phyloP scores from a whole-genome alignment of 2,113 vertebrate species.

The Psophia crepitans region DNA sequence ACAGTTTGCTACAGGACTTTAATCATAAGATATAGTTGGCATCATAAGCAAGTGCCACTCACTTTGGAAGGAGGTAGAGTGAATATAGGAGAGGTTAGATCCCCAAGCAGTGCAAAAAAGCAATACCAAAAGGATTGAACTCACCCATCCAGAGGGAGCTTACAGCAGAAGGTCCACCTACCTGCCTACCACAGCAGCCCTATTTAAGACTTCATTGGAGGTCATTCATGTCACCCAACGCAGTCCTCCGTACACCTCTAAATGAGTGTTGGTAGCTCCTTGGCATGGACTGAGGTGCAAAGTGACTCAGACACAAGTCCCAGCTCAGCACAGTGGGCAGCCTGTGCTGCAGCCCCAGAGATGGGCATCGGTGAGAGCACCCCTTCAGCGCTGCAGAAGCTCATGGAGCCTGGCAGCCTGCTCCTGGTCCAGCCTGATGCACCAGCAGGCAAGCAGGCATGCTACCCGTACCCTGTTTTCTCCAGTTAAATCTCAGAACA shows the following conservation, averaged over 20 bases:
- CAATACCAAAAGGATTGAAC: not conserved
- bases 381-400: not conserved
- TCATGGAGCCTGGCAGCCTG: fast-evolving
- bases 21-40: not conserved
- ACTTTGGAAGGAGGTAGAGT: not conserved
- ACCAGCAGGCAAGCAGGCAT: not conserved
- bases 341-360: not conserved
- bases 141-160: not conserved
- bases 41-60: not conserved
- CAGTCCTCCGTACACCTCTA: not conserved
- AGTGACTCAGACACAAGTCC: not conserved
- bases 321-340: not conserved
- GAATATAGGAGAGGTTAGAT: not conserved
- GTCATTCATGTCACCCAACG: fast-evolving
- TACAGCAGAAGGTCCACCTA: not conserved
- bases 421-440: not conserved
- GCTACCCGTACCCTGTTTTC: not conserved
- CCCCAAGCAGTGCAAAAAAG: not conserved
- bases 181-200: not conserved
- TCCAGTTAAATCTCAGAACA: not conserved
- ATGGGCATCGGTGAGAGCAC: fast-evolving
- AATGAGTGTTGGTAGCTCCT: not conserved
- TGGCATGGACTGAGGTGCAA: too few species aligned
- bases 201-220: not conserved
- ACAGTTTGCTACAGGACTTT: not conserved